Evolutionary conservation across 1,140 invertebrate genomes (phyloP), one percentile per base, ranked within the genome.

Genomic region (Druon quercuslanigerum): DNA sequence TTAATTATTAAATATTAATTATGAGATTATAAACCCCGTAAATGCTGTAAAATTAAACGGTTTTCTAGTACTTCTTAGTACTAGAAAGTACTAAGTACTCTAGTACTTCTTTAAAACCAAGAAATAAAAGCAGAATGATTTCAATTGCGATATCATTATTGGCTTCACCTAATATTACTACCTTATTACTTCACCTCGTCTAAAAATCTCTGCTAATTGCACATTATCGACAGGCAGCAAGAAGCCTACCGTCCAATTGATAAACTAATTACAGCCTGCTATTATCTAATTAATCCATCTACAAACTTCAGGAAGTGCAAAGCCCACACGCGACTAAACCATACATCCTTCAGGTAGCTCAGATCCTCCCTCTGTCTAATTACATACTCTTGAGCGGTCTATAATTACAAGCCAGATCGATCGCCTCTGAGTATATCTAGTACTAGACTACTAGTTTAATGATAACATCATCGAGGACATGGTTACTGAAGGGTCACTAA

Each of bases 401-500:
- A 56, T 56, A 56, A 56, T 56, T 56, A 56, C 13, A 56, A 56
- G 20, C 2, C 12, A 56, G 54, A 56, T 56, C 8, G 54, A 56
- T 56, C 17, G n/a, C 17, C 12, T 20, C 20, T 56, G 3, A 56
- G 52, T 46, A 46, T 46, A 46, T 46, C 40, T 11, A 46, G 8
- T 54, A 19, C 17, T 56, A 12, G 54, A 20, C 13, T 12, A 46
- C 40, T 11, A 46, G 40, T 33, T 33, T 60, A 60, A 60, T 20
- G 20, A 40, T 40, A 66, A 40, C 2, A 66, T 33, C 57, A 66
- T 25, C 12, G 12, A 40, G 3, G 20, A n/a, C 25, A 11, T 8
- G 40, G 40, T 11, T 46, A 9, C 40, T 46, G 40, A 46, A 72
- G 14, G 51, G 72, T 56, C 74, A 81, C 82, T 75, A 50, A 91